phyloP scores from a whole-genome alignment of 2,113 vertebrate species.

The Gavialis gangeticus region DNA sequence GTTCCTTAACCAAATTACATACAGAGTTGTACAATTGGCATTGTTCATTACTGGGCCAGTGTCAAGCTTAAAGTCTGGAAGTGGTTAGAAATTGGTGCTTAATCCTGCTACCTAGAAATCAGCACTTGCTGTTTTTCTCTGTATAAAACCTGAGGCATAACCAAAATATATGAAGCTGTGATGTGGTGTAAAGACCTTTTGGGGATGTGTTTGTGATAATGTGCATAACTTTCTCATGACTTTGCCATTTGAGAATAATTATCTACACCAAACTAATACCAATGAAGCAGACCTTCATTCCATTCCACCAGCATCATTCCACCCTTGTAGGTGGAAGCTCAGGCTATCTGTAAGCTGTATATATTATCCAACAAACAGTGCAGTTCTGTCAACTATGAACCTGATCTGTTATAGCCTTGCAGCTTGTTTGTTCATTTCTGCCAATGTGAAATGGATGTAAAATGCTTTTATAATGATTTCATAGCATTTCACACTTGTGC shows the following conservation, averaged over 20 bases:
- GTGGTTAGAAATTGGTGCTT: neutral
- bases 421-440: neutral
- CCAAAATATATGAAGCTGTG: neutral
- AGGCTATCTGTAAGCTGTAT: neutral
- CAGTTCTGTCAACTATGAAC: neutral
- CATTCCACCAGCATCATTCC: neutral
- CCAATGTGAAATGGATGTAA: neutral
- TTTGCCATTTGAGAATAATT: neutral
- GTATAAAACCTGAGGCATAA: neutral
- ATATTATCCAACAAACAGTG: too few relatives aligned
- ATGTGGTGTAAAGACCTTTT: accelerated
- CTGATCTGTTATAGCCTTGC: neutral
- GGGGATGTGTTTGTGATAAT: neutral
- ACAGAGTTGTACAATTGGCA: too few relatives aligned
- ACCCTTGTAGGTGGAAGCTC: neutral
- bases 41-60: accelerated
- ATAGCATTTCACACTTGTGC: neutral
- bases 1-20: neutral
- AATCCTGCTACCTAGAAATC: neutral
- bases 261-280: neutral
- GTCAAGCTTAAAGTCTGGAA: neutral
- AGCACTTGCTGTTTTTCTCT: accelerated
- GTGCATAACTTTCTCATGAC: too few relatives aligned
- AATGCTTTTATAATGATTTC: neutral
- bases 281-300: neutral